Conservation (phyloP, 2,888 invertebrate genomes). For the Sesia bembeciformis region DNA sequence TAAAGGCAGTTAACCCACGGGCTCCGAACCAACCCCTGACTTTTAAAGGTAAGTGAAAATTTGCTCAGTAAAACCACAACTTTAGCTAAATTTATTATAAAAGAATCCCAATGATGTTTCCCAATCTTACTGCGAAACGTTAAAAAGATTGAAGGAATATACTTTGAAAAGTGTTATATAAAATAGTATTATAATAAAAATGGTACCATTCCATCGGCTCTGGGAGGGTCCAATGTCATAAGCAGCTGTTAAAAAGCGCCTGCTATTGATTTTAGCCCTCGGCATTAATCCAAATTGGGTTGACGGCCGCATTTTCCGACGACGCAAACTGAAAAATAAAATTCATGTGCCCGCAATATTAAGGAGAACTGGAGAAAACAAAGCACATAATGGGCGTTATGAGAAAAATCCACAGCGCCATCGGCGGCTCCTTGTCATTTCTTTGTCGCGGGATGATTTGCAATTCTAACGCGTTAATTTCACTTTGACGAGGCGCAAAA, state of each 20-base stretch:
- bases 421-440: slow-evolving; percentile 51
- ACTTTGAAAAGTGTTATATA: no score
- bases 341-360: slow-evolving; percentile 37
- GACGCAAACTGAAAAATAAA: slow-evolving; percentile 34
- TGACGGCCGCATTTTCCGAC: slow-evolving; percentile 18
- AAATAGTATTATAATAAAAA: no score
- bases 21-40: slow-evolving; percentile 77
- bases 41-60: slow-evolving; percentile 67
- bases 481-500: slow-evolving; percentile 68
- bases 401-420: slow-evolving; percentile 60
- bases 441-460: slow-evolving; percentile 66
- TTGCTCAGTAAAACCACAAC: neutral
- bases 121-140: no score
- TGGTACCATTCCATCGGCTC: neutral
- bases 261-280: slow-evolving; percentile 27
- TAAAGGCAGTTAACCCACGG: slow-evolving; percentile 84
- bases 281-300: slow-evolving; percentile 11
- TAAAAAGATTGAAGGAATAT: no score
- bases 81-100: no score
- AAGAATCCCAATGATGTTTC: no score
- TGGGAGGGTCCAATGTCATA: neutral
- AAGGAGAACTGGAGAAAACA: slow-evolving; percentile 33
- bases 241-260: slow-evolving; percentile 11
- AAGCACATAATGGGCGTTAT: slow-evolving; percentile 51
- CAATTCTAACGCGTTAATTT: slow-evolving; percentile 71